These are phyloP conservation scores for Takifugu ocellatus DNA, from an alignment of 2,797 vertebrate species.

Conservation along the genomic window DNA sequence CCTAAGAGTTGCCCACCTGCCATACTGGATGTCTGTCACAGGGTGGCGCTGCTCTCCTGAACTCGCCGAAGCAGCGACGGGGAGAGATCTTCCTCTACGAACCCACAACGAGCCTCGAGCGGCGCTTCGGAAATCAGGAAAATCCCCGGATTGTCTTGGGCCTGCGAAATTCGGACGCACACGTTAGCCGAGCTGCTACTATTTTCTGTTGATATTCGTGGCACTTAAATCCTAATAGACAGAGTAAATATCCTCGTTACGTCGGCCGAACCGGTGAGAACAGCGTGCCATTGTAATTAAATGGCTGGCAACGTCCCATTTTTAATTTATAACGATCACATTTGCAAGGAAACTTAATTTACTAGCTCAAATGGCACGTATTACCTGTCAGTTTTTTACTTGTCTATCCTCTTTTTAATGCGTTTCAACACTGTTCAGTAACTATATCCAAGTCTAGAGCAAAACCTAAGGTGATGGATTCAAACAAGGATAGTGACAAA, in stretches of 20 bases:
- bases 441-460: too few relatives aligned
- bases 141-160: slow-evolving; percentile 61
- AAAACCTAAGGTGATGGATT: not conserved
- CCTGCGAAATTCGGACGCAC: slow-evolving; percentile 47
- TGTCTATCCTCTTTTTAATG: too few relatives aligned
- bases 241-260: too few relatives aligned
- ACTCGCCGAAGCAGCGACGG: slow-evolving; percentile 18
- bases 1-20: slow-evolving; percentile 52
- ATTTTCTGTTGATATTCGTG: not conserved
- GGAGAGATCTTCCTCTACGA: slow-evolving; percentile 8
- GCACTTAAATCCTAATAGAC: too few relatives aligned
- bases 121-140: slow-evolving; percentile 58
- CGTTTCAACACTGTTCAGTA: too few relatives aligned
- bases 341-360: too few relatives aligned
- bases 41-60: slow-evolving; percentile 53
- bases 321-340: too few relatives aligned
- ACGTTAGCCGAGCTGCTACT: slow-evolving; percentile 25
- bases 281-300: too few relatives aligned
- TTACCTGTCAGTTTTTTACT: too few relatives aligned
- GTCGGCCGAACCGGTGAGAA: too few relatives aligned
- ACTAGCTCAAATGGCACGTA: too few relatives aligned
- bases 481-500: not conserved
- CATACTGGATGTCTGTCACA: slow-evolving; percentile 59
- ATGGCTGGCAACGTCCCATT: too few relatives aligned
- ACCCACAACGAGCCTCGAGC: slow-evolving; percentile 21